These are phyloP conservation scores for Archilochus colubris DNA, from an alignment of 2,113 vertebrate species.

Conservation along the genomic window DNA sequence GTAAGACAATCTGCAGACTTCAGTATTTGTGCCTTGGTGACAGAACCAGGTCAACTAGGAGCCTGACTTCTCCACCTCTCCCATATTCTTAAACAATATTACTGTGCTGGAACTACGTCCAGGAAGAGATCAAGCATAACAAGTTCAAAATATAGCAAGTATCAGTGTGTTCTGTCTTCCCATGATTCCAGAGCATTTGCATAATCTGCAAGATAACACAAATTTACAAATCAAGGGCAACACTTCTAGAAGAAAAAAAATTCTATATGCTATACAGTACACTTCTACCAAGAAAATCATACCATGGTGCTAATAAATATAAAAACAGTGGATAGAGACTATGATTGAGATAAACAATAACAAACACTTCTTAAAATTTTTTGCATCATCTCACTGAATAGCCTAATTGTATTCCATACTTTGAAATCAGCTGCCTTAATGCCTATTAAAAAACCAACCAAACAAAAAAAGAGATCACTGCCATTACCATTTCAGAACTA, in stretches of 20 bases:
- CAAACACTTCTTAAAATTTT: background rate
- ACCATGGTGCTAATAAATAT: background rate
- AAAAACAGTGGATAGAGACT: background rate
- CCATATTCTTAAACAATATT: background rate
- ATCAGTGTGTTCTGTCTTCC: background rate
- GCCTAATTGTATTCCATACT: background rate
- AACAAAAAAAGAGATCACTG: background rate
- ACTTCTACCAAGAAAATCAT: background rate
- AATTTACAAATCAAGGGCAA: background rate
- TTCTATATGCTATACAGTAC: rapidly evolving
- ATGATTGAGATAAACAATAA: background rate
- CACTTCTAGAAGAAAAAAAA: background rate
- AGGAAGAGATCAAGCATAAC: background rate
- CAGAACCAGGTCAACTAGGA: background rate
- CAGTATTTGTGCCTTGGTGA: background rate
- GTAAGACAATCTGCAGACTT: background rate
- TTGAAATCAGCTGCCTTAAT: background rate
- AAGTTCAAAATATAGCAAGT: background rate
- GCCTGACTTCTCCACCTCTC: background rate
- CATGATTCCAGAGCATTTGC: background rate
- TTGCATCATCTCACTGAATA: background rate
- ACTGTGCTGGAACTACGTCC: background rate
- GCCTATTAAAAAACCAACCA: background rate
- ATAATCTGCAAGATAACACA: background rate
- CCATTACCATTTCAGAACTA: slow-evolving; percentile 89